Evolutionary conservation across 2,888 invertebrate genomes (phyloP), one percentile per base, ranked within the genome.

Genomic region (Eumacrocentrus americanus): DNA sequence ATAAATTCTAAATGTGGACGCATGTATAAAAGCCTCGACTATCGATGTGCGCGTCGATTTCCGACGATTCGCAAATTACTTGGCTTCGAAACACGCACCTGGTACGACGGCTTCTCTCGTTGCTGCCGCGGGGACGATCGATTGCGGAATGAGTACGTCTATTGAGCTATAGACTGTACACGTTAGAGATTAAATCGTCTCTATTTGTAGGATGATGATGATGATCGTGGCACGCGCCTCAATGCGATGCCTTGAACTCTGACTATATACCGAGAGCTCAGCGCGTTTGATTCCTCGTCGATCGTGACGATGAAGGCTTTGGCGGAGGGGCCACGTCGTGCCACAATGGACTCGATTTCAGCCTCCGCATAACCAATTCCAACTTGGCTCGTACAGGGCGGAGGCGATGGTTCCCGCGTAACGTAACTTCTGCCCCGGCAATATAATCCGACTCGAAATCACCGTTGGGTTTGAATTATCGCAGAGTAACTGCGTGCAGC

Each of bases 381-480:
- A 79, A 79, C 76, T 78, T 80, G 73, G 71, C 70, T 58, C 40
- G 55, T 37, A 62, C 58, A 16, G 18, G 51, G 60, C 48, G 60
- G 58, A 53, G 60, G 37, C 51, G 60, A 61, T 63, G 53, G 60
- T 34, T 51, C 23, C 37, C 66, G 63, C 63, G 66, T 67, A 70
- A 74, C 73, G 73, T 75, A 78, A 78, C 77, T 77, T 74, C 72
- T 76, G 71, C 76, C 72, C 67, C 69, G 70, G 74, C 78, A 78
- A 46, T 46, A 46, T 50, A 50, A 79, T 77, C 79, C 74, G 73
- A 75, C 73, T 78, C 73, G 74, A 69, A 79, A 79, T 78, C 77
- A 75, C 79, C 75, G 73, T 74, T 77, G 68, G 25, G 74, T 67
- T 76, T n/a, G 75, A 79, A 80, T 80, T 77, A 79, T 79, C 78